Evolutionary conservation across 1,140 invertebrate species (phyloP).

Genomic region (Neodiprion lecontei): DNA sequence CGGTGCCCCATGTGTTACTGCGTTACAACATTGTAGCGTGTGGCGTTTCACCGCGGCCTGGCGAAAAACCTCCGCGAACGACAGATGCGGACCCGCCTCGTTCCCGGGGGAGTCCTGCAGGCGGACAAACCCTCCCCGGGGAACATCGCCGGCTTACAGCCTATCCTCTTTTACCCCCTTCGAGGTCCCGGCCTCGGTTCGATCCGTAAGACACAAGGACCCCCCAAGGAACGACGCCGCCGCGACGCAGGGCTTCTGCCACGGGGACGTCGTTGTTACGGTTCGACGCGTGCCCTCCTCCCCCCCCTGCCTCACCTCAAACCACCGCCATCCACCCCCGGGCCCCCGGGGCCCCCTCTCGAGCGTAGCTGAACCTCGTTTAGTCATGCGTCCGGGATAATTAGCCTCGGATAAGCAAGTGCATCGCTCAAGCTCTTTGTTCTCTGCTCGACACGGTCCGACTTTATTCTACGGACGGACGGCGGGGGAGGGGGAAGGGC

Average conservation of each 20-base stretch:
- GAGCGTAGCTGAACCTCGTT: neutral
- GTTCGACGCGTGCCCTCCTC: neutral
- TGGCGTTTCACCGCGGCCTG: constrained; percentile 10
- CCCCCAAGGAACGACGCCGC: neutral
- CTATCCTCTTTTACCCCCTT: too few species aligned
- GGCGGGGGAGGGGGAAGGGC: too few species aligned
- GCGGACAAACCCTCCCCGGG: constrained; percentile 54
- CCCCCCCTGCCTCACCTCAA: neutral
- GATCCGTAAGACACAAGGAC: constrained; percentile 1
- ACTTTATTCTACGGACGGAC: too few species aligned
- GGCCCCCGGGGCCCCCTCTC: neutral
- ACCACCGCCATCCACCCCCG: neutral
- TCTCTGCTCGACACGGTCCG: neutral
- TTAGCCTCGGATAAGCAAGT: constrained; percentile 1
- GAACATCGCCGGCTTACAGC: constrained; percentile 17
- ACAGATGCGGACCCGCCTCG: constrained; percentile 24
- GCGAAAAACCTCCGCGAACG: constrained; percentile 32
- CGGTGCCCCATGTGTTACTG: neutral
- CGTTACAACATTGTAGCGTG: constrained; percentile 15
- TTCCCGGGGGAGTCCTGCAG: constrained; percentile 52
- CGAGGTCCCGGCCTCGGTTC: neutral
- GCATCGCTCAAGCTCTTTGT: constrained; percentile 2
- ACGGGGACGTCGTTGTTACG: constrained; percentile 6
- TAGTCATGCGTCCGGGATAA: constrained; percentile 7
- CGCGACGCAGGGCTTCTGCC: neutral